Evolutionary conservation across 2,888 invertebrate genomes (phyloP), one percentile per base, ranked within the genome.

Genomic region (Dexiosoma caninum): DNA sequence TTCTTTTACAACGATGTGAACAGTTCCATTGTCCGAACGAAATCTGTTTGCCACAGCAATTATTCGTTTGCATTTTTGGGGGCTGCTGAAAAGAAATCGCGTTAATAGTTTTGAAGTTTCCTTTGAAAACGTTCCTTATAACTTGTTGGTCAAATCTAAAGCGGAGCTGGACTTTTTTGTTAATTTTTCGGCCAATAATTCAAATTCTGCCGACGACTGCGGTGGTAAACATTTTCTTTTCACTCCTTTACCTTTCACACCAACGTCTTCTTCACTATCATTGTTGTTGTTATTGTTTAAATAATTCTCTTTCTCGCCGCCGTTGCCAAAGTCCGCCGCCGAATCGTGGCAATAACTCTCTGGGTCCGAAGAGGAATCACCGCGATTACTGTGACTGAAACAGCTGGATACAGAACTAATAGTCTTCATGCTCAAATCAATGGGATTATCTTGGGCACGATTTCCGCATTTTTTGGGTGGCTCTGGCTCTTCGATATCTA

Each of bases 401-500:
- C 87, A 86, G 69, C 88, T 86, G 51, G 83, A 62, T 35, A 91
- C 75, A 2, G 85, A 86, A 49, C 94, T 94, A 21, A 92, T 92
- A 0, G 93, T 92, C 85, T 94, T 95, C 91, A 95, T 94, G 40
- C 95, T 95, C 82, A 96, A 90, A 87, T 96, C 96, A 88, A 96
- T 95, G 1, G 96, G 96, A 86, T 94, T 93, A 83, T 95, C 95
- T 87, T 95, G 81, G 1, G 37, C 70, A 1, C 27, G 30, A 5
- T 60, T 23, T 21, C 35, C 7, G 6, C 91, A 90, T 78, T 91
- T 91, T 4, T 32, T 37, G 30, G 14, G 42, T 16, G 37, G 32
- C 9, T 59, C 64, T n/a, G n/a, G n/a, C n/a, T 64, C 40, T 12
- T 66, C 57, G 16, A 66, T 74, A 8, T 62, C 72, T n/a, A 84